Percentiles rank a stretch among this genome's conserved stretches.
Conservation (phyloP, 1,140 invertebrate species). For the Panagrolaimus sp. region DNA sequence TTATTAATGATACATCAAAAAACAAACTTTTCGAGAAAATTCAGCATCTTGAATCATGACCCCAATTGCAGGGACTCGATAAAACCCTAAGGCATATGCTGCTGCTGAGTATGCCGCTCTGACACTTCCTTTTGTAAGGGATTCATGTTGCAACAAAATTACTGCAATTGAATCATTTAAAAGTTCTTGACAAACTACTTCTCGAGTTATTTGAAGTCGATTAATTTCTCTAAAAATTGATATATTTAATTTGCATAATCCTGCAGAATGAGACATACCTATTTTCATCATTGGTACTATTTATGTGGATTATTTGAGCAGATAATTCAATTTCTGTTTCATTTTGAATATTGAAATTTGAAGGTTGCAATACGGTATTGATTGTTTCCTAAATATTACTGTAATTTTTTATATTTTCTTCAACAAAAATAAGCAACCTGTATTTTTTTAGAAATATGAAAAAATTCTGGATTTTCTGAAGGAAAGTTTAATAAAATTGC, state of each 20-base stretch:
- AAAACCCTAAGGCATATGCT: constrained; percentile 94
- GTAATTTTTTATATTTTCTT: background rate
- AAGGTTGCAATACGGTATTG: constrained; percentile 1
- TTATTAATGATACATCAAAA: constrained; percentile 1
- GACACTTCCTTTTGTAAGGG: constrained; percentile 11
- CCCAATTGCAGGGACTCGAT: constrained; percentile 94
- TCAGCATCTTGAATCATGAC: constrained; percentile 92
- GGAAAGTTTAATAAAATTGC: constrained; percentile 15
- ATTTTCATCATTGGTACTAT: constrained; percentile 10
- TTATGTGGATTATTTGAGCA: constrained; percentile 19
- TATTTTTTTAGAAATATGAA: background rate
- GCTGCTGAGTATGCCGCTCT: constrained; percentile 67
- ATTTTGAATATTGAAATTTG: constrained; percentile 2
- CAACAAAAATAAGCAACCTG: background rate
- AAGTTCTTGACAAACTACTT: constrained; percentile 40
- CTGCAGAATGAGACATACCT: background rate
- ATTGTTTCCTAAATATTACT: background rate
- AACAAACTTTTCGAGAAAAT: constrained; percentile 91
- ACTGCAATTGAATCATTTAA: constrained; percentile 41
- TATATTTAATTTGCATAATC: too few species aligned
- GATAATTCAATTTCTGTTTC: constrained; percentile 16
- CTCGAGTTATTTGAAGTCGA: constrained; percentile 41
- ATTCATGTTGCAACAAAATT: constrained; percentile 30
- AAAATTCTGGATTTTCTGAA: background rate
- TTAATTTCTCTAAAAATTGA: constrained; percentile 34